Evolutionary conservation across 2,797 vertebrate genomes (phyloP), one percentile per base, ranked within the genome.

Genomic region (Ataeniobius toweri): DNA sequence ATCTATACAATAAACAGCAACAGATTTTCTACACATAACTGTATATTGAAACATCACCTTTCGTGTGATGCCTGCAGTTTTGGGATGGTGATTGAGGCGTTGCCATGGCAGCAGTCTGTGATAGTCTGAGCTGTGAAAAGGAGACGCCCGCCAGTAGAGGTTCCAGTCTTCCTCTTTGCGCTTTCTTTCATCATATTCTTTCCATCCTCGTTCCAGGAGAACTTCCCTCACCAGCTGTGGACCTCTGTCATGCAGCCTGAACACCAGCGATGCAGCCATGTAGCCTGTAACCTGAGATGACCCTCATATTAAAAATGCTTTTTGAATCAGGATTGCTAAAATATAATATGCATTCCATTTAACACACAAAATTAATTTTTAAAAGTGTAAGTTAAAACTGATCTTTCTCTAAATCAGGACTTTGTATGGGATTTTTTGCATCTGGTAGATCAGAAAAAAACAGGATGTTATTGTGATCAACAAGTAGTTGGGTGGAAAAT

Each of bases 61-160:
- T 71, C 95, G 95, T 48, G 96, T 95, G 83, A 97, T 95, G 56
- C 80, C 90, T 22, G 85, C 74, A 0, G 95, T 96, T 78, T 96
- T 95, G 6, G 94, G 96, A 81, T 96, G 94, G 85, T 96, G 96
- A 89, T 96, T 97, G 74, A 97, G 96, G n/a, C 93, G 92, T 83
- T 97, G 96, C 96, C 96, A 96, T 0, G 96, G 96, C 75, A 94
- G 89, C 76, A 97, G 71, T 9, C 82, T 91, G 76, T 81, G n/a
- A 63, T 95, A 95, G 3, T 96, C 92, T 0, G 91, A 83, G 88
- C 67, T 91, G 56, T 22, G 79, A 85, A 97, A 97, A 1, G 94
- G 82, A 0, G 96, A 93, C 0, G 89, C 74, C 28, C 92, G 86
- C 96, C 96, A 96, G 80, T 96, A 94, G 5, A 97, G 91, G 82